phyloP scores from a whole-genome alignment of 2,888 invertebrate genomes.

The Autographa gamma region DNA sequence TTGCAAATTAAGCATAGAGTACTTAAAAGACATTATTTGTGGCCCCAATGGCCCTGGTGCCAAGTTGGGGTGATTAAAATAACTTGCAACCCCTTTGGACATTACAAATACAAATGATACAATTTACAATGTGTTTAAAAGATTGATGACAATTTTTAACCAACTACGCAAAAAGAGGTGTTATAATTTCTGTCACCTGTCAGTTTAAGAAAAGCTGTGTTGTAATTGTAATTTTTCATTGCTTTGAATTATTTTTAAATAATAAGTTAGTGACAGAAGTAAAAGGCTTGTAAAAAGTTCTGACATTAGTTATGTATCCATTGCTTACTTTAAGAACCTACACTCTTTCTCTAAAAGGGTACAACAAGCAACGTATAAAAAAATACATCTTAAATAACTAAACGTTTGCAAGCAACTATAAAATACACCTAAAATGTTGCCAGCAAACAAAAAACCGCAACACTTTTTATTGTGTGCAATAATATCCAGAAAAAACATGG shows the following conservation, averaged over 20 bases:
- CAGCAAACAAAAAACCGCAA: conserved; percentile 7
- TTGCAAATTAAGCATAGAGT: neutral
- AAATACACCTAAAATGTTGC: neutral
- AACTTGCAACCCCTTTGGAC: neutral
- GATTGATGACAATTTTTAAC: neutral
- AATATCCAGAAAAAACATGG: conserved; percentile 44
- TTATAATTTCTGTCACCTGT: no score
- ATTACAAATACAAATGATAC: neutral
- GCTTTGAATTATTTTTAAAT: no score
- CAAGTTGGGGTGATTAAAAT: conserved; percentile 4
- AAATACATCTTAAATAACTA: neutral
- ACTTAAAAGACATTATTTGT: conserved; percentile 4
- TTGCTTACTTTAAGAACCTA: no score
- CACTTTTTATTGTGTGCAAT: conserved; percentile 26
- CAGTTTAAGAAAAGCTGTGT: no score
- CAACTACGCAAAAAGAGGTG: neutral
- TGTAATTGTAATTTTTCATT: no score
- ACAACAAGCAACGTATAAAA: no score
- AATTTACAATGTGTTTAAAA: neutral
- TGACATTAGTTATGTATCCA: no score
- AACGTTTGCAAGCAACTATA: neutral
- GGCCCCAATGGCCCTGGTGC: neutral
- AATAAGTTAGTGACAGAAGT: no score
- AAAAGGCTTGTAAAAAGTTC: no score
- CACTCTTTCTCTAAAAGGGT: no score